Percentiles rank a stretch among this genome's conserved stretches.
phyloP scores from a whole-genome alignment of 2,113 vertebrate species.

The Acrocephalus arundinaceus region DNA sequence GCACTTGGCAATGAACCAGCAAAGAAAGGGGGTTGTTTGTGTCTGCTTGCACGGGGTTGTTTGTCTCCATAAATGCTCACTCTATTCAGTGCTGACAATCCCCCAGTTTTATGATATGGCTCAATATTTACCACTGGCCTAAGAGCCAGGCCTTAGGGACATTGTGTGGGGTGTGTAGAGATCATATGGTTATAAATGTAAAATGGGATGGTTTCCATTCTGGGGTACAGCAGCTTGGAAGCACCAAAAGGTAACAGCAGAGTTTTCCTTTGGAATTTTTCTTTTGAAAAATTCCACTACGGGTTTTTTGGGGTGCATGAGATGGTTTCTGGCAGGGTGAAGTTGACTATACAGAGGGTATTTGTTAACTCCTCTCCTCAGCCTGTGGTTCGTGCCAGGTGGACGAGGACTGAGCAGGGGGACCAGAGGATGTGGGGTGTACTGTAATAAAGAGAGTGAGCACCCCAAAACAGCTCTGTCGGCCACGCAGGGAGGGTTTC shows the following conservation, averaged over 20 bases:
- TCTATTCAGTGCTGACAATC: slow-evolving; percentile 13
- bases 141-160: not conserved
- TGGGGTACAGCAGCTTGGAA: not conserved
- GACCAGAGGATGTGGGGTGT: no score
- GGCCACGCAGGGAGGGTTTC: not conserved
- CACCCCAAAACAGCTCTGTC: not conserved
- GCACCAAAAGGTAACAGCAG: not conserved
- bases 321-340: not conserved
- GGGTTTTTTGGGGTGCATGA: not conserved
- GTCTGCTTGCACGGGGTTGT: not conserved
- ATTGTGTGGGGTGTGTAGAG: not conserved
- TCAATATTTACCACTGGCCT: not conserved
- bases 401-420: no score
- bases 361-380: no score
- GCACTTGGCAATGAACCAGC: not conserved
- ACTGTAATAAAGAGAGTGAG: not conserved
- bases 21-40: not conserved
- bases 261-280: not conserved
- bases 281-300: not conserved
- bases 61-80: not conserved
- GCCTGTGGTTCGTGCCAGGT: no score
- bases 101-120: not conserved
- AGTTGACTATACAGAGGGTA: not conserved
- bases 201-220: not conserved
- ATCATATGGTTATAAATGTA: not conserved